phyloP scores from a whole-genome alignment of 1,140 invertebrate genomes.

The Bombus soroeensis region DNA sequence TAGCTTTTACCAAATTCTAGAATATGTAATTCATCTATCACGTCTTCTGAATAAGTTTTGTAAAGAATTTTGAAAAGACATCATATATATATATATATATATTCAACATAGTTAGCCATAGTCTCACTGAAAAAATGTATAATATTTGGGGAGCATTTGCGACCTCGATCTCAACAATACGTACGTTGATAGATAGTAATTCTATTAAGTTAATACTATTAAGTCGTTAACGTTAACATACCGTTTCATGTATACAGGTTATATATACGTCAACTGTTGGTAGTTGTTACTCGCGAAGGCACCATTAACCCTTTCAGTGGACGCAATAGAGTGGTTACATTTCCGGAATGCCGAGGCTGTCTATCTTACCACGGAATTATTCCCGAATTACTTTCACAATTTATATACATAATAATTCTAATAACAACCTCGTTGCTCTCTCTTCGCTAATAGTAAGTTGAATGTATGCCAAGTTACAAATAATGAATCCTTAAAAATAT shows the following conservation, averaged over 20 bases:
- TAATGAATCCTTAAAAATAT: neutral
- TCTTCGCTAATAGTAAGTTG: neutral
- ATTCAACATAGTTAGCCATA: too few species aligned
- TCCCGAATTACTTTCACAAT: neutral
- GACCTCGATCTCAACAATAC: neutral
- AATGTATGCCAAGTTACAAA: neutral
- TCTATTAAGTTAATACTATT: conserved; percentile 16
- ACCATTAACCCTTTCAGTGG: neutral
- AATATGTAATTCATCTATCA: too few species aligned
- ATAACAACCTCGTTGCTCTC: too few species aligned
- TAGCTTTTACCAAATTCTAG: neutral
- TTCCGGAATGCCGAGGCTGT: neutral
- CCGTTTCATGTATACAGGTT: neutral
- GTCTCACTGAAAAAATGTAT: too few species aligned
- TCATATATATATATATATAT: too few species aligned
- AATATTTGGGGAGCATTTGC: too few species aligned
- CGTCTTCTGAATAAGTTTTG: too few species aligned
- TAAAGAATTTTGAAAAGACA: too few species aligned
- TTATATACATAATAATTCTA: too few species aligned
- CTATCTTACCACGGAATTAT: neutral
- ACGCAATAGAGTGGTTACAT: neutral
- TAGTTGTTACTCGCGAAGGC: neutral
- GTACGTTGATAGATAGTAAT: neutral
- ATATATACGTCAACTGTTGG: conserved; percentile 5
- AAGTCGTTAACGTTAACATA: conserved; percentile 32